Evolutionary conservation across 2,113 vertebrate species (phyloP), one percentile per base, ranked within the genome.

Genomic region (Orcinus orca): DNA sequence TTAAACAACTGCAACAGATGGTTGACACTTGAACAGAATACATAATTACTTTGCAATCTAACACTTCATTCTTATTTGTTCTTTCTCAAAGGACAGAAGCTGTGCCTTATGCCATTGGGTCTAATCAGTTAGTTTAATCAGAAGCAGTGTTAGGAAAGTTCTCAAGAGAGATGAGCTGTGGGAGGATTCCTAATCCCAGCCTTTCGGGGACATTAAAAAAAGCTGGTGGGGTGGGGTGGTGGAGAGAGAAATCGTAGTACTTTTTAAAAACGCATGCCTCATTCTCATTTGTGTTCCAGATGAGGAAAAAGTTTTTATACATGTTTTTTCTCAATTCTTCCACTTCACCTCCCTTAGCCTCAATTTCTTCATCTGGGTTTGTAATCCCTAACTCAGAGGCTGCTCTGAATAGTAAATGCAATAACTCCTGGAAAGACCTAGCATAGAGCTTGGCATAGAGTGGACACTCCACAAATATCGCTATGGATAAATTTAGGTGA

Each of bases 71-170:
- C 97, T 97, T 97, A 93, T 79, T 96, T 97, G 94, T 94, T 96
- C 88, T 90, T 96, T 97, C 93, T 95, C 93, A 91, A 95, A 95
- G 82, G 44, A 93, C 81, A 96, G 88, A 96, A 86, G 85, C 96
- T 95, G 65, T 80, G 96, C 93, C 97, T 96, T 97, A 95, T 98
- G 96, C 83, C 96, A 90, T 63, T 63, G 71, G 95, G 92, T 96
- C 92, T 96, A 97, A 97, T 97, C 96, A 97, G 97, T 97, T 96
- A 92, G 94, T 96, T 98, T 96, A 90, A 97, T 94, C 97, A 97
- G 95, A 80, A 97, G 70, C 44, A 41, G 68, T 70, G 88, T 73
- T 88, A 89, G 79, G 82, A 71, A 97, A 93, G 77, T 86, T 97
- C 95, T 88, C 83, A 88, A 62, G 91, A 96, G 97, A 94, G 77